Evolutionary conservation across 2,113 vertebrate genomes (phyloP).

Genomic region (Antechinus stuartii): DNA sequence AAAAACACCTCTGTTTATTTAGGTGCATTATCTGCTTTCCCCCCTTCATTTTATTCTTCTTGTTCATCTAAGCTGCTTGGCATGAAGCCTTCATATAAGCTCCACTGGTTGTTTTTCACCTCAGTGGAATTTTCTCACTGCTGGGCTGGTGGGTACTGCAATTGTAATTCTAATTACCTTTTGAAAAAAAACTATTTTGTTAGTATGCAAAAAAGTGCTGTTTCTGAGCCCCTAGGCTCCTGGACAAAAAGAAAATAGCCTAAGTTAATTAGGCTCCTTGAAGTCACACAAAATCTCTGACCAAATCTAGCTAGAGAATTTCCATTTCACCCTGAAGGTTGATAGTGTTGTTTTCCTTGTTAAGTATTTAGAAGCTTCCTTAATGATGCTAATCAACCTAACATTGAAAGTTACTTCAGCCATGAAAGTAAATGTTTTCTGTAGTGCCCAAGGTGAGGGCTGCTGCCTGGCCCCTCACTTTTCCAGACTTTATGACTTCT

Average conservation of each 20-base stretch:
- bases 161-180: conserved; percentile 45
- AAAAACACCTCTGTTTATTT: neutral
- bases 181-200: conserved; percentile 46
- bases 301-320: conserved; percentile 46
- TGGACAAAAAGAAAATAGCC: conserved; percentile 54
- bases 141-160: neutral
- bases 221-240: conserved; percentile 54
- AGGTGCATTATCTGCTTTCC: neutral
- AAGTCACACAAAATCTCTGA: conserved; percentile 55
- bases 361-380: conserved; percentile 33
- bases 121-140: conserved; percentile 1
- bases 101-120: conserved; percentile 22
- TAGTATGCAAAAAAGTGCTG: conserved; percentile 49
- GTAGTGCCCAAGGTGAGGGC: conserved; percentile 20
- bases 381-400: conserved; percentile 50
- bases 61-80: conserved; percentile 17
- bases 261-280: conserved; percentile 66
- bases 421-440: conserved; percentile 30
- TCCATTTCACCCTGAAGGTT: conserved; percentile 59
- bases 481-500: neutral
- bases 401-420: conserved; percentile 47
- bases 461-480: neutral
- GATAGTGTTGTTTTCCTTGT: conserved; percentile 39
- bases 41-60: conserved; percentile 34
- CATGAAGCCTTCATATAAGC: neutral